Evolutionary conservation across 92 coral and sea anemone genomes (phyloP).

Genomic region (Palythoa heliodiscus): DNA sequence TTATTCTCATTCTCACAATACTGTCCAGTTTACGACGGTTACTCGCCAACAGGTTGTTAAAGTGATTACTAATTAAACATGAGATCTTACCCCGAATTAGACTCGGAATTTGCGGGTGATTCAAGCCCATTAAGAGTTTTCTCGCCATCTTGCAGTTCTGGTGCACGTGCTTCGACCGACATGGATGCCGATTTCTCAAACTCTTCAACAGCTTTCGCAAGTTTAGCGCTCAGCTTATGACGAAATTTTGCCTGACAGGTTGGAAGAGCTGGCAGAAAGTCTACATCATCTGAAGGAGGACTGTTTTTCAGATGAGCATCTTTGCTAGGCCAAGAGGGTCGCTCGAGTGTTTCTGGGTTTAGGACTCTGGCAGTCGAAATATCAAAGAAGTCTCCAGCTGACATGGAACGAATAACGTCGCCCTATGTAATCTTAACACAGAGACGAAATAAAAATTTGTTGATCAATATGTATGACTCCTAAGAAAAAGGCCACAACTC

Average conservation of each 20-base stretch:
- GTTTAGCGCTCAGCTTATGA: conserved; percentile 13
- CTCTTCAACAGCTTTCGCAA: conserved; percentile 19
- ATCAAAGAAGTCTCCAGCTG: conserved; percentile 30
- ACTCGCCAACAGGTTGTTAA: not conserved
- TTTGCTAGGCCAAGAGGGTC: conserved; percentile 33
- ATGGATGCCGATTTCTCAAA: not conserved
- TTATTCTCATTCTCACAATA: not conserved
- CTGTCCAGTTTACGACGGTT: not conserved
- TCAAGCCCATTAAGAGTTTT: not conserved
- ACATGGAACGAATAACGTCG: conserved; percentile 4
- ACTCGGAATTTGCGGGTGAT: not conserved
- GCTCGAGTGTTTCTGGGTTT: not conserved
- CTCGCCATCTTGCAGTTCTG: not conserved
- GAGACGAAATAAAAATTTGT: not conserved
- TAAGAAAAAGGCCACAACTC: not conserved
- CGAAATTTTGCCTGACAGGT: not conserved
- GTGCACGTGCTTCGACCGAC: conserved; percentile 14
- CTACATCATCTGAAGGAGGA: conserved; percentile 5
- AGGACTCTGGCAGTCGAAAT: conserved; percentile 9
- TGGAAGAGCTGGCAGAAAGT: conserved; percentile 5
- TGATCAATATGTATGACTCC: not conserved
- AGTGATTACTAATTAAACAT: not conserved
- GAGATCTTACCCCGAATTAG: not conserved
- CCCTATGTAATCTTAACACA: not conserved
- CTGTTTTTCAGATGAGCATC: conserved; percentile 27